Evolutionary conservation across 2,888 invertebrate species (phyloP).

Genomic region (Meghimatium bilineatum): DNA sequence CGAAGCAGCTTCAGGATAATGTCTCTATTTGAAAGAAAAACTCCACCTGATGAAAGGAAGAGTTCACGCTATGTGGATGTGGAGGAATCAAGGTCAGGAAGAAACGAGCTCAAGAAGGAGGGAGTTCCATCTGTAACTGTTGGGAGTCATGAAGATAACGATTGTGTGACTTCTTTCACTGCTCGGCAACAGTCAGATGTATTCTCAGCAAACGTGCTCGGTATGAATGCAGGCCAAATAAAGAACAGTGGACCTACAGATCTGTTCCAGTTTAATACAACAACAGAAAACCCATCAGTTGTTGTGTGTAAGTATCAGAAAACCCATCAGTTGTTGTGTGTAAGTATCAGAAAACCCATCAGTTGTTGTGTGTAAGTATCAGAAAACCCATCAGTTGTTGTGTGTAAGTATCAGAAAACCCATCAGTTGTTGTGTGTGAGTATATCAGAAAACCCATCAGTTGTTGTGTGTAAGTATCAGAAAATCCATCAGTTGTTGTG

Average conservation of each 20-base stretch:
- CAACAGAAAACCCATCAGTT: neutral
- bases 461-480: neutral
- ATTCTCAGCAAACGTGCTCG: neutral
- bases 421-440: too few species aligned
- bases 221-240: neutral
- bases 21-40: conserved; percentile 68
- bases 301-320: conserved; percentile 31
- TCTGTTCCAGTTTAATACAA: neutral
- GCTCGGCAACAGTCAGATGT: neutral
- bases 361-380: neutral
- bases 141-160: conserved; percentile 32
- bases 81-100: neutral
- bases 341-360: too few species aligned
- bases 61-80: conserved; percentile 66
- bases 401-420: neutral
- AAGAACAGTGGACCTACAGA: neutral
- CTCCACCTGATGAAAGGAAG: conserved; percentile 61
- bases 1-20: conserved; percentile 53
- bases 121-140: conserved; percentile 22
- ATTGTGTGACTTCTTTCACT: conserved; percentile 2
- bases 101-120: neutral
- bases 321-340: neutral
- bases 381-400: too few species aligned
- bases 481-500: too few species aligned
- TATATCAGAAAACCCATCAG: too few species aligned